Evolutionary conservation across 1,140 invertebrate species (phyloP), one percentile per base, ranked within the genome.

Genomic region (Papilio machaon): DNA sequence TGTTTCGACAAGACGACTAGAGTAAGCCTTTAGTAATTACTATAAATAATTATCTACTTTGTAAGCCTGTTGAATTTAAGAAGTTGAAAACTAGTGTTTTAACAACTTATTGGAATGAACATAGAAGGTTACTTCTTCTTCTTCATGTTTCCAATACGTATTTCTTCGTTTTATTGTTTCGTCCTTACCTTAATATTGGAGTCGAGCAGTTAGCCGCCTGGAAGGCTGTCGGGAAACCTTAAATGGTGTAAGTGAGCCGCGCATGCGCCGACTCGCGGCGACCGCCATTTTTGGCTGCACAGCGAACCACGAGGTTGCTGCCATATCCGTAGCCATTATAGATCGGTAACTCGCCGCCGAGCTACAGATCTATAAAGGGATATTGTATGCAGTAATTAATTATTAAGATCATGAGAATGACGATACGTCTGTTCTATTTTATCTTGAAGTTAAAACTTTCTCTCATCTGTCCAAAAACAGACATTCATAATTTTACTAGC

Each of bases 171-270:
- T 17, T 17, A 54, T 54, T 84, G 81, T 85, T 85, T 89, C 82
- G 85, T 90, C 90, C 89, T 92, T 88, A 79, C 35, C 46, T 47
- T 82, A 80, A 75, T 17, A 38, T 47, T 60, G 75, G 47, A 78
- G 81, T 81, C 83, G 83, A 88, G 86, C 81, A 82, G 85, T 86
- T 89, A 91, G 87, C 88, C 88, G 86, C 85, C 85, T 90, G 89
- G 88, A 91, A 91, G 90, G 89, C 88, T 90, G 85, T 85, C 80
- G 79, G 82, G 87, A 89, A 88, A 82, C 91, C 91, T 82, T 93
- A 93, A 91, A 93, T 89, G 91, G 91, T 80, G 73, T 88, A 91
- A 81, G 52, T 54, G 73, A 75, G 80, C 79, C 79, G 87, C 87
- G 88, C 89, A 87, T 80, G 80, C 82, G 84, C 81, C 84, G 83